Base-by-base conservation (phyloP, 1,140 invertebrate genomes). In the Dreissena polymorpha region DNA sequence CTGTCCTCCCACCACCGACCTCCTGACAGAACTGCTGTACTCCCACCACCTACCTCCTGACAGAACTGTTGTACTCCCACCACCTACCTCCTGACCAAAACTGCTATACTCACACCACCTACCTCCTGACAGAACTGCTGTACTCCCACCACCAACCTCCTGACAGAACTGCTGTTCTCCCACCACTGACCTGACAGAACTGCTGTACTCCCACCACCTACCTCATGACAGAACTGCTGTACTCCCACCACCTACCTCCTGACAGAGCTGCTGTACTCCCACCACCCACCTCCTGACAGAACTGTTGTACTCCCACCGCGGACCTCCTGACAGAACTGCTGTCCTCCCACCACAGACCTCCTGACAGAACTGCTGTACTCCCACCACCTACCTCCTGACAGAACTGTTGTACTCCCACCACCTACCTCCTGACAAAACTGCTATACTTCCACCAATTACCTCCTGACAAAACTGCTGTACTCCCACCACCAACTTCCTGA, bases 1-100 rank as follows among this genome's bases (percentile, higher is more conserved):
- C 81, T 98, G 97, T 69, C 99, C 96, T 85, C 96, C 95, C 88
- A 96, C 96, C n/a, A n/a, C n/a, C n/a, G n/a, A n/a, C n/a, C n/a
- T n/a, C n/a, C n/a, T n/a, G n/a, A n/a, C n/a, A n/a, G n/a, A n/a
- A n/a, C n/a, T n/a, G n/a, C n/a, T n/a, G n/a, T n/a, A n/a, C n/a
- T n/a, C n/a, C 39, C 39, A 39, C 39, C 39, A 39, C 89, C 87
- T 89, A 95, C 94, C 91, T 98, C 96, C 85, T 96, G 95, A 91
- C 97, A 98, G 85, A 96, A 95, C 86, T 94, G 91, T 79, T 98
- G 97, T 69, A 99, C 96, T 85, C 96, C 95, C 88, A 96, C 96
- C 39, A 39, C 89, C 87, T 89, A 95, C 94, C 91, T 98, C 96
- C 85, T 96, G 95, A 91, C n/a, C 97, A 98, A 84, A 96, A 95